A percentile compares a stretch with the other conserved stretches of the same genome.
Evolutionary conservation across 1,140 invertebrate species (phyloP).

Genomic region (Bilobella aurantiaca): DNA sequence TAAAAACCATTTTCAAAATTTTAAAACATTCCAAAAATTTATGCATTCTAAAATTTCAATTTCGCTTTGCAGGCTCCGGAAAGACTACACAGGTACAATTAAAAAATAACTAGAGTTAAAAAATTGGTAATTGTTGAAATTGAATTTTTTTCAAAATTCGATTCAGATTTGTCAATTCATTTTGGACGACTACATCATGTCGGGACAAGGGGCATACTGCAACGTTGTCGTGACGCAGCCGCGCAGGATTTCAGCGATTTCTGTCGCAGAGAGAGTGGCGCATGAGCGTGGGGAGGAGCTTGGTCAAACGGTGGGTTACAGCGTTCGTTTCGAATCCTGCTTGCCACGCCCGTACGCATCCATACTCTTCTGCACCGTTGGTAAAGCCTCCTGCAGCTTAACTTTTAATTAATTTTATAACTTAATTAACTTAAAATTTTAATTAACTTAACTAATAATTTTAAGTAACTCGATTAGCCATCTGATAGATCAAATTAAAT

Average conservation of each 20-base stretch:
- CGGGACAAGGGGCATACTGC: slow-evolving; percentile 66
- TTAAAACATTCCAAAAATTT: neutral
- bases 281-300: slow-evolving; percentile 73
- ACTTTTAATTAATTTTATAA: no score
- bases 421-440: no score
- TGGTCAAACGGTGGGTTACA: slow-evolving; percentile 50
- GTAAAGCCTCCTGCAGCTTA: slow-evolving; percentile 38
- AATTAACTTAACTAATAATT: no score
- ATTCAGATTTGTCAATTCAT: slow-evolving; percentile 86
- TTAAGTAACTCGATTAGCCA: no score
- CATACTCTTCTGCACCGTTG: slow-evolving; percentile 90
- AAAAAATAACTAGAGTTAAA: neutral
- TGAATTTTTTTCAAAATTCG: slow-evolving; percentile 1
- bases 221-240: slow-evolving; percentile 90
- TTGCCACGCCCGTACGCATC: slow-evolving; percentile 82
- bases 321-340: slow-evolving; percentile 81
- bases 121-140: neutral
- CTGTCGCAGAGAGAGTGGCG: slow-evolving; percentile 81
- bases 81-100: slow-evolving; percentile 52
- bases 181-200: slow-evolving; percentile 83
- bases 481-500: no score
- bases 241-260: slow-evolving; percentile 84
- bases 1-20: no score
- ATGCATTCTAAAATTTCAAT: neutral
- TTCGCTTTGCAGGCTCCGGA: slow-evolving; percentile 68